Conservation (phyloP, 2,113 vertebrate genomes). For the Talpa occidentalis region DNA sequence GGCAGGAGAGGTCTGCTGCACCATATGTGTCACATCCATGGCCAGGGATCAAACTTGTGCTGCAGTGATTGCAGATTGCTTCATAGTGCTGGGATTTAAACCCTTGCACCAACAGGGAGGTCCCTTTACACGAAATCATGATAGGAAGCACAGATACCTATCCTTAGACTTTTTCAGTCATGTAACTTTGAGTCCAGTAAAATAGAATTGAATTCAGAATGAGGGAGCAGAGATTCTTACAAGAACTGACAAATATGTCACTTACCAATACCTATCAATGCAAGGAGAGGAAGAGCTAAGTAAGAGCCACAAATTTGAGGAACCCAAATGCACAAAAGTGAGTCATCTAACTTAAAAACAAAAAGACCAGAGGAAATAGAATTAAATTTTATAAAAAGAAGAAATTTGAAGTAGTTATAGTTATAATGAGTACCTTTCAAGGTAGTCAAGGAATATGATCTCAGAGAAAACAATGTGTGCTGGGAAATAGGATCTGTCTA, state of each 20-base stretch:
- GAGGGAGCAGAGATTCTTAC: neutral
- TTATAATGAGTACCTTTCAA: neutral
- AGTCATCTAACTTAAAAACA: neutral
- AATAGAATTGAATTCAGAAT: neutral
- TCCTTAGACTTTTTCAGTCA: too few relatives aligned
- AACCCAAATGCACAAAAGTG: neutral
- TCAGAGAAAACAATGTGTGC: neutral
- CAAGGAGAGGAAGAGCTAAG: neutral
- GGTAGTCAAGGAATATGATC: neutral
- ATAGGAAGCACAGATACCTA: neutral
- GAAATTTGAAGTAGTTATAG: neutral
- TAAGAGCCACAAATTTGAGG: neutral
- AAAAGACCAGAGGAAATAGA: neutral
- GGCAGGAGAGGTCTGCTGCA: too few relatives aligned
- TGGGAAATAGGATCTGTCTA: neutral
- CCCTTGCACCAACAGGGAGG: too few relatives aligned
- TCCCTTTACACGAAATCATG: neutral
- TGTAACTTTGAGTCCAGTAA: neutral
- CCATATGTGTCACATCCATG: too few relatives aligned
- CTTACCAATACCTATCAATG: neutral
- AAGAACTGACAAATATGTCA: neutral
- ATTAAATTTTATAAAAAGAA: neutral
- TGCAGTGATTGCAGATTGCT: too few relatives aligned
- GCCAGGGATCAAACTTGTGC: too few relatives aligned
- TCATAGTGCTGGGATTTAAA: too few relatives aligned